Evolutionary conservation across 2,113 vertebrate genomes (phyloP), one percentile per base, ranked within the genome.

Genomic region (Ctenomys sociabilis): DNA sequence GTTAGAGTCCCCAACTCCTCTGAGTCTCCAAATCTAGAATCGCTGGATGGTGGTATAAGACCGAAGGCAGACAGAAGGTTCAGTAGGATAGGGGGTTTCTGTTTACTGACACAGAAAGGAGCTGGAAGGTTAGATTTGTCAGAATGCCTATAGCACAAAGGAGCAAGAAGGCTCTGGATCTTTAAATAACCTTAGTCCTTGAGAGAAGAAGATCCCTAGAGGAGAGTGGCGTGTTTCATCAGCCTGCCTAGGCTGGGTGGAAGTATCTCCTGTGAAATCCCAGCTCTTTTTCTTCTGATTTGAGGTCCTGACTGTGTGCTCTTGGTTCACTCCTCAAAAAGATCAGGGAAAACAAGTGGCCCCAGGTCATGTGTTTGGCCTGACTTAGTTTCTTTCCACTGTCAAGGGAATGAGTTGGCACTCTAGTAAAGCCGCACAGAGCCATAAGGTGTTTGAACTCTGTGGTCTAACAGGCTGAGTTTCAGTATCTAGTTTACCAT

Each of bases 131-230:
- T 88, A 93, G 70, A 90, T 82, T 92, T 96, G 85, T 95, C 94
- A 85, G 14, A 0, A 32, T 19, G 83, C 63, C 70, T 12, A 0
- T 3, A 35, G 63, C 75, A 21, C 82, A 5, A 73, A 85, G 37
- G 63, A 78, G 85, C 37, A 1, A 43, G 83, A 52, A 70, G 72
- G n/a, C n/a, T 35, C 82, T 61, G 68, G 70, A 70, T 77, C 70
- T 49, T 84, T 57, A 89, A 89, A 93, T n/a, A 70, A 68, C 45
- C 85, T 80, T 52, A 45, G 16, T 81, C 86, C 64, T 82, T 30
- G 63, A 97, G 86, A 90, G 73, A 73, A 93, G 96, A 93, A 72
- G 91, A 91, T 87, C 95, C 89, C 81, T 89, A 57, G 86, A 82
- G 96, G 26, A 16, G 52, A 77, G 86, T 88, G 84, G 45, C 3